Evolutionary conservation across 2,113 vertebrate genomes (phyloP), one percentile per base, ranked within the genome.

Genomic region (Catharus bicknelli): DNA sequence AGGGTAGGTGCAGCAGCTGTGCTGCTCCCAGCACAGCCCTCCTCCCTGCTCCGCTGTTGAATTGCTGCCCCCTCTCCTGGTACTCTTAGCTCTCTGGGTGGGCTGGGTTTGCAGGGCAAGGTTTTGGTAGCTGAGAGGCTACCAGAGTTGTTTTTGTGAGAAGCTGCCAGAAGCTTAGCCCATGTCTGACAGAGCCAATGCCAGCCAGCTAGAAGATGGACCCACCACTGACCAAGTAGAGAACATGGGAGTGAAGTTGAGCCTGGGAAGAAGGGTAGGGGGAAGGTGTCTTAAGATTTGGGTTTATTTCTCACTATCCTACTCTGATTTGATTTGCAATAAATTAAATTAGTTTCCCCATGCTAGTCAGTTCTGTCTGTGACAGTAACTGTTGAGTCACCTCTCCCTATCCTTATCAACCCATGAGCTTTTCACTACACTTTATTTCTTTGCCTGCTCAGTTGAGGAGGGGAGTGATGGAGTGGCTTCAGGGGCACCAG

Each of bases 111-210:
- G 69, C 62, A 82, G 62, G 40, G 6, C 17, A 61, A 26, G 29
- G 47, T 61, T 68, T 48, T 36, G 21, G 48, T 34, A 34, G 47
- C 17, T 68, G 48, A n/a, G 62, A 12, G 30, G 9, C n/a, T 34
- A 10, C 40, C 29, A 34, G 62, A 20, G 16, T 13, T 53, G 19
- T 23, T 68, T 54, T 34, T 75, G 61, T 68, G 54, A 54, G 69
- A 61, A 88, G n/a, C 23, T 59, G 27, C 20, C n/a, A 67, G 69
- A 34, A 61, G 34, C 25, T 75, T 48, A 14, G 23, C 34, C 21
- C 5, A 1, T 40, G 40, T 75, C 34, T 0, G 0, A 34, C 34
- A 61, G 29, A 62, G 30, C 20, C 47, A 34, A 18, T 68, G 40
- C 19, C n/a, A 45, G 53, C n/a, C 0, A 1, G 10, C 47, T 75